Conservation (phyloP, 2,113 vertebrate genomes). For the Gambusia affinis region DNA sequence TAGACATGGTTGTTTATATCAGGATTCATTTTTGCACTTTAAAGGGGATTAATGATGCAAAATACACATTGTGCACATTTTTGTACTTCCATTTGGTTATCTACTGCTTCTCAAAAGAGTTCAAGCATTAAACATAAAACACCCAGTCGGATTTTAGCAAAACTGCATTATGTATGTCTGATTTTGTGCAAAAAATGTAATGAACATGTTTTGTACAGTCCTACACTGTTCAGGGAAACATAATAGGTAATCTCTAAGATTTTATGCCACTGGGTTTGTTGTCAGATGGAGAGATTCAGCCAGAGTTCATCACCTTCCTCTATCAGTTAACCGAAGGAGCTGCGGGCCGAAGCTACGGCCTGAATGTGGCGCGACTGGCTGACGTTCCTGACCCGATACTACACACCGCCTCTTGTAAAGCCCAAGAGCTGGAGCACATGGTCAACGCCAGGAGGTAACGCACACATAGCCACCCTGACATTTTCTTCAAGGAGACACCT, state of each 20-base stretch:
- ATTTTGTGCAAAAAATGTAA: too few species aligned
- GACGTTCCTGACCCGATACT: slow-evolving; percentile 88
- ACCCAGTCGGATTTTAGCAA: too few species aligned
- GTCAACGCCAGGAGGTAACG: slow-evolving; percentile 87
- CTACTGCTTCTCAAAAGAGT: too few species aligned
- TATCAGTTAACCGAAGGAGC: slow-evolving; percentile 93
- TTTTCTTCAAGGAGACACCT: background rate
- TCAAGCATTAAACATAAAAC: too few species aligned
- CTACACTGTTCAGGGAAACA: too few species aligned
- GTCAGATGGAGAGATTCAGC: slow-evolving; percentile 78
- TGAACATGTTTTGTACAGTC: too few species aligned
- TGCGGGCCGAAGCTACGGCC: slow-evolving; percentile 91
- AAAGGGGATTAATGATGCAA: too few species aligned
- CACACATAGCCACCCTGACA: background rate
- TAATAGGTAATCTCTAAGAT: too few species aligned
- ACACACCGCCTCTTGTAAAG: slow-evolving; percentile 87
- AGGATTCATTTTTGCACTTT: background rate
- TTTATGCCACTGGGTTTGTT: slow-evolving; percentile 10
- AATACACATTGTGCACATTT: too few species aligned
- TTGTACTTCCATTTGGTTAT: too few species aligned
- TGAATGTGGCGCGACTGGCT: slow-evolving; percentile 95
- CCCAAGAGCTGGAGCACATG: slow-evolving; percentile 86
- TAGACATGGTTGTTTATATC: background rate
- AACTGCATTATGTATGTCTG: too few species aligned
- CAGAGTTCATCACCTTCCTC: slow-evolving; percentile 94